phyloP scores from a whole-genome alignment of 1,140 invertebrate species.

The Vanessa atalanta region DNA sequence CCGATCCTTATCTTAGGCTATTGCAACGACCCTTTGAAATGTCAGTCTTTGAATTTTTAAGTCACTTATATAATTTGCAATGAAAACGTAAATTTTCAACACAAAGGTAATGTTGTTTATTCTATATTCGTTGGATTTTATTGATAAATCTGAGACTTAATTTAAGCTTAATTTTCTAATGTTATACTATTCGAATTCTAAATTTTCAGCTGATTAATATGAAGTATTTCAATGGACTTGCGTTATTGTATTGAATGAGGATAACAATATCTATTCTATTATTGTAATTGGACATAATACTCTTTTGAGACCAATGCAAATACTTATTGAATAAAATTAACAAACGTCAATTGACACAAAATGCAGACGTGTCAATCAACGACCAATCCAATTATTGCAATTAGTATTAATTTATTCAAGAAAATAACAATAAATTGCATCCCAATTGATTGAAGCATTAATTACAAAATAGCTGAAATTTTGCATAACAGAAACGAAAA shows the following conservation, averaged over 20 bases:
- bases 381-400: not conserved
- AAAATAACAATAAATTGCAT: not conserved
- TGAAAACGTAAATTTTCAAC: not conserved
- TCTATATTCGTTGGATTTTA: too few species aligned
- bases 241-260: too few species aligned
- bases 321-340: too few species aligned
- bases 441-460: slow-evolving; percentile 16
- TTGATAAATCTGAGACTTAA: too few species aligned
- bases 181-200: too few species aligned
- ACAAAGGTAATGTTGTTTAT: not conserved
- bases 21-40: slow-evolving; percentile 42
- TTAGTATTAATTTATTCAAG: not conserved
- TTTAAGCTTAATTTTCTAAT: too few species aligned
- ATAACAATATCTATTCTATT: too few species aligned
- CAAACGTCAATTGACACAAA: too few species aligned
- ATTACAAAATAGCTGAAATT: slow-evolving; percentile 28
- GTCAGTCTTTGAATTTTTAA: slow-evolving; percentile 26
- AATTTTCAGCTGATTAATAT: too few species aligned
- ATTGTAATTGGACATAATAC: too few species aligned
- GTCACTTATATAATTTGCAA: slow-evolving; percentile 21
- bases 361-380: not conserved
- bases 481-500: slow-evolving; percentile 25
- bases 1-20: slow-evolving; percentile 56
- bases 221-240: too few species aligned
- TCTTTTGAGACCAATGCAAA: too few species aligned